Percentiles rank a stretch among this genome's conserved stretches.
Conservation (phyloP, 2,888 invertebrate species). For the Stenichneumon culpator region DNA sequence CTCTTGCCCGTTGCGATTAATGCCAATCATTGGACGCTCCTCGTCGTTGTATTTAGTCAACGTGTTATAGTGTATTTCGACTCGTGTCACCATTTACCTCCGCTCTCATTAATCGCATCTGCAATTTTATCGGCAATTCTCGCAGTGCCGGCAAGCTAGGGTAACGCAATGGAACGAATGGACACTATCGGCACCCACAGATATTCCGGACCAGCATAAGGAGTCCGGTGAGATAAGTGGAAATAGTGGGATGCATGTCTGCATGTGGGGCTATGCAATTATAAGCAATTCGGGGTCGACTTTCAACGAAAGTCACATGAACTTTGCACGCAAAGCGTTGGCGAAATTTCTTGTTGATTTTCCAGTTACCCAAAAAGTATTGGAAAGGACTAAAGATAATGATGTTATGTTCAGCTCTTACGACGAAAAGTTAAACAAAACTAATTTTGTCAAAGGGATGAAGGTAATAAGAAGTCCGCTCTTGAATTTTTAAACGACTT, state of each 20-base stretch:
- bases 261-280: slow-evolving; percentile 38
- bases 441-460: too few species aligned
- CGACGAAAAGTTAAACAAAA: too few species aligned
- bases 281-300: not conserved
- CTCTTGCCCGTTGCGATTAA: slow-evolving; percentile 12
- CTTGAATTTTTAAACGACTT: too few species aligned
- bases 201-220: slow-evolving; percentile 6
- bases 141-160: not conserved
- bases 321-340: not conserved
- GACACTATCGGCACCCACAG: not conserved
- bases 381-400: too few species aligned
- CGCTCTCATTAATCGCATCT: slow-evolving; percentile 6
- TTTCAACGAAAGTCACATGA: slow-evolving; percentile 16
- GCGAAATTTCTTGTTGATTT: slow-evolving; percentile 1
- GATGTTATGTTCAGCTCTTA: too few species aligned
- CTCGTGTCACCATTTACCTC: not conserved
- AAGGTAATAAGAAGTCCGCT: too few species aligned
- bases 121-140: slow-evolving; percentile 27
- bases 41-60: not conserved
- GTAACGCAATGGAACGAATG: slow-evolving; percentile 24
- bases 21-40: slow-evolving; percentile 8
- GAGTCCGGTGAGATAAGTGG: slow-evolving; percentile 1
- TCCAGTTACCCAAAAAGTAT: not conserved
- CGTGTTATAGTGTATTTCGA: not conserved
- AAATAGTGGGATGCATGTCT: slow-evolving; percentile 40